These are phyloP conservation scores for Leucosticte australis DNA, from an alignment of 2,113 vertebrate genomes.

Conservation along the genomic window DNA sequence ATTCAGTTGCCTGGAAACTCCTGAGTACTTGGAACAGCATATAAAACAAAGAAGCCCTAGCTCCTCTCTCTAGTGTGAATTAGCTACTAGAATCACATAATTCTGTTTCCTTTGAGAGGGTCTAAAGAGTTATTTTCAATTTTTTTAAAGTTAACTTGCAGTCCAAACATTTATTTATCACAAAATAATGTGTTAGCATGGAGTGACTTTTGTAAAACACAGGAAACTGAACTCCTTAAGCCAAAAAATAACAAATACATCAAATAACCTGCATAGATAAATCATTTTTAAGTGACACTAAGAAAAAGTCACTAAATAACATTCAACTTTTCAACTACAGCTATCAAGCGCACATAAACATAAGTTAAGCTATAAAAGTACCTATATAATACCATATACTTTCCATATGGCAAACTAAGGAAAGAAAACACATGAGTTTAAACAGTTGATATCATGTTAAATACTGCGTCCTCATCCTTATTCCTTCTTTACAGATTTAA, in stretches of 20 bases:
- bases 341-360: neutral
- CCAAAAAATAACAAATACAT: neutral
- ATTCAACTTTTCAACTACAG: neutral
- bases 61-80: neutral
- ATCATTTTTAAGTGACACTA: neutral
- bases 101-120: neutral
- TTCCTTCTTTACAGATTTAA: neutral
- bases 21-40: fast-evolving
- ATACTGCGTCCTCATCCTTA: neutral
- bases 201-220: neutral
- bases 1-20: neutral
- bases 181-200: neutral
- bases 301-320: neutral
- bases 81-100: neutral
- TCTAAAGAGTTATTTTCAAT: neutral
- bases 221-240: neutral
- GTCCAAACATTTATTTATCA: neutral
- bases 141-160: neutral
- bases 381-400: neutral
- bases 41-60: neutral
- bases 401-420: neutral
- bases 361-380: neutral
- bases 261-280: neutral
- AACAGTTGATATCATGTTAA: neutral
- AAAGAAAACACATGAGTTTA: neutral